Evolutionary conservation across 2,113 vertebrate genomes (phyloP).

Genomic region (Noturus placidus): DNA sequence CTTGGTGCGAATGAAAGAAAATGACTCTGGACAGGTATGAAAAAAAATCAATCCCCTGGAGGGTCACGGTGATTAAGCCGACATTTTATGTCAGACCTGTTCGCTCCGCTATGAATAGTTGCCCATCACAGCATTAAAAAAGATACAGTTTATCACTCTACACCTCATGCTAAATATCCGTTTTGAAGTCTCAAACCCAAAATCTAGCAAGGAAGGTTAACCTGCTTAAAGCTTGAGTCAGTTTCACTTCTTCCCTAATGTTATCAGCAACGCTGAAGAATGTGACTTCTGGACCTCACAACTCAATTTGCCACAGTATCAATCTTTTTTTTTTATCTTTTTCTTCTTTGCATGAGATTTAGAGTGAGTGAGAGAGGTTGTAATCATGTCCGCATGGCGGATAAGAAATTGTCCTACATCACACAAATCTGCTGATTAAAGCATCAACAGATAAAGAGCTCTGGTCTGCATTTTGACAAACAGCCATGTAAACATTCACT

Average conservation of each 20-base stretch:
- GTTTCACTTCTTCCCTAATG: constrained; percentile 58
- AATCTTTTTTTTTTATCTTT: constrained; percentile 57
- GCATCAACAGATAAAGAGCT: neutral
- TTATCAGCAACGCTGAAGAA: constrained; percentile 62
- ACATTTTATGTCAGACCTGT: constrained; percentile 73
- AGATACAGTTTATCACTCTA: constrained; percentile 74
- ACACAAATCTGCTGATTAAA: neutral
- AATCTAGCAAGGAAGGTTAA: constrained; percentile 73
- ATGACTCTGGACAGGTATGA: constrained; percentile 73
- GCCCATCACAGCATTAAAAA: constrained; percentile 61
- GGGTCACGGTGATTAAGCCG: constrained; percentile 79
- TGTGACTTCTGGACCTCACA: constrained; percentile 69
- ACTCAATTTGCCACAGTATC: constrained; percentile 70
- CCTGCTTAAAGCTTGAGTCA: constrained; percentile 3
- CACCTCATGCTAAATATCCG: constrained; percentile 64
- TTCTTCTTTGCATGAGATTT: neutral
- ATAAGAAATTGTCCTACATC: neutral
- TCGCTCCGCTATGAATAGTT: constrained; percentile 69
- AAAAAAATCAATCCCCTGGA: constrained; percentile 72
- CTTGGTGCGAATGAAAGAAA: constrained; percentile 58
- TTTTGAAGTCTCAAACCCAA: constrained; percentile 78
- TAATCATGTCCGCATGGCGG: neutral
- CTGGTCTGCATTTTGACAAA: constrained; percentile 5
- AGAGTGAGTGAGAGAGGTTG: neutral
- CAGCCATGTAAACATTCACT: neutral